Base-by-base conservation (phyloP, 1,140 invertebrate species). In the Diuraphis noxia region DNA sequence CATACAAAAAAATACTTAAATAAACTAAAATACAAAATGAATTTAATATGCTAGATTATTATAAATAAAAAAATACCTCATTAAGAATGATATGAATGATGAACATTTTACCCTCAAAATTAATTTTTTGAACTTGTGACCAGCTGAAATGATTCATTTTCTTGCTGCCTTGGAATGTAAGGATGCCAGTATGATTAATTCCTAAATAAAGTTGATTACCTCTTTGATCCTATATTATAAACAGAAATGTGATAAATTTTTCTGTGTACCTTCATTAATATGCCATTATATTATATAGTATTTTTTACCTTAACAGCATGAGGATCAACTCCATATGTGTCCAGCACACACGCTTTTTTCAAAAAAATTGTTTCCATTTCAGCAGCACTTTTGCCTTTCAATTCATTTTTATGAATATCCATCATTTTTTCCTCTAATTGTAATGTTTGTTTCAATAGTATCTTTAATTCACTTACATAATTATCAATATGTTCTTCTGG, bases 21-120 rank as follows among this genome's bases (percentile, higher is more conserved):
- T 49, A 89, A 30, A 92, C 23, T 56, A 82, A 87, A 49, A 77
- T 82, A 88, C 9, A 88, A 92, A 77, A 40, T 72, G 91, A 63
- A 46, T 52, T 82, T 0, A 89, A 43, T 85, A 84, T 63, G 13
- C 9, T 52, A 9, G 4, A 34, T 40, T 46, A 49, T 56, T 86
- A 82, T 52, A 81, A 52, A 81, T 41, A 89, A 77, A 41, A n/a
- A 79, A 93, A 94, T 94, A 96, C 96, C 95, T 96, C 96, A 92
- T 95, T 95, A 93, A 96, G 95, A 85, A 95, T 97, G 82, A 99
- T 95, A 94, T 99, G 98, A 92, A 98, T 96, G 93, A 99, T 99
- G 94, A 99, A 99, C 97, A 99, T 99, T 95, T 98, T 98, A n/a
- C 98, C 98, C 94, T 99, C 98, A 93, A 98, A 99, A 93, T 98